A percentile compares a stretch with the other conserved stretches of the same genome.
phyloP scores from a whole-genome alignment of 2,113 vertebrate species.

The Toxotes chatareus region DNA sequence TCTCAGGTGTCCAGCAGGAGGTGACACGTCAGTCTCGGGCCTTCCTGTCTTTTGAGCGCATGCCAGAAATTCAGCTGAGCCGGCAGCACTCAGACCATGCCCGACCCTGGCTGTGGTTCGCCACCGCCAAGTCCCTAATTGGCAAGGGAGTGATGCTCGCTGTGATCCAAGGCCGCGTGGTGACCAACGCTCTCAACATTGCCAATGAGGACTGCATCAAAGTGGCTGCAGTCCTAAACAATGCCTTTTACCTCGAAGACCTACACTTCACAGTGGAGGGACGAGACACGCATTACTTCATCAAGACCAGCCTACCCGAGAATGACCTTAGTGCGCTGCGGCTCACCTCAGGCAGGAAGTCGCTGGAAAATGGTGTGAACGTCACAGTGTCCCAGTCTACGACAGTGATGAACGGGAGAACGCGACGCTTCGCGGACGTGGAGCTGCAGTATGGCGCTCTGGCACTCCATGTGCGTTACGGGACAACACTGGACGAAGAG shows the following conservation, averaged over 20 bases:
- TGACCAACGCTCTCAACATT: conserved; percentile 96
- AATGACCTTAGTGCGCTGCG: conserved; percentile 94
- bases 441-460: conserved; percentile 95
- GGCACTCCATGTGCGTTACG: conserved; percentile 95
- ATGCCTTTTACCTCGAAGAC: conserved; percentile 96
- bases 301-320: conserved; percentile 96
- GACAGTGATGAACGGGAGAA: conserved; percentile 94
- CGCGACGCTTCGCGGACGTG: conserved; percentile 96
- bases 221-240: conserved; percentile 96
- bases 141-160: conserved; percentile 98
- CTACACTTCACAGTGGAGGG: conserved; percentile 96
- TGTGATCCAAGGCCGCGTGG: conserved; percentile 94
- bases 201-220: conserved; percentile 99
- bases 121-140: conserved; percentile 93
- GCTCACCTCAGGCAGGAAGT: conserved; percentile 93
- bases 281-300: conserved; percentile 97
- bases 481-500: conserved; percentile 96
- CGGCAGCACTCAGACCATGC: conserved; percentile 82
- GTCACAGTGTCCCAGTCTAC: conserved; percentile 98
- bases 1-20: conserved; percentile 97
- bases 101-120: conserved; percentile 97
- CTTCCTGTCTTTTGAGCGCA: conserved; percentile 95
- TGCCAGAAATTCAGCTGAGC: conserved; percentile 95
- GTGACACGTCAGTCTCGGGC: conserved; percentile 92
- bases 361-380: conserved; percentile 96